Base-by-base conservation (phyloP, 1,140 invertebrate species). In the Heliconius eleuchia region DNA sequence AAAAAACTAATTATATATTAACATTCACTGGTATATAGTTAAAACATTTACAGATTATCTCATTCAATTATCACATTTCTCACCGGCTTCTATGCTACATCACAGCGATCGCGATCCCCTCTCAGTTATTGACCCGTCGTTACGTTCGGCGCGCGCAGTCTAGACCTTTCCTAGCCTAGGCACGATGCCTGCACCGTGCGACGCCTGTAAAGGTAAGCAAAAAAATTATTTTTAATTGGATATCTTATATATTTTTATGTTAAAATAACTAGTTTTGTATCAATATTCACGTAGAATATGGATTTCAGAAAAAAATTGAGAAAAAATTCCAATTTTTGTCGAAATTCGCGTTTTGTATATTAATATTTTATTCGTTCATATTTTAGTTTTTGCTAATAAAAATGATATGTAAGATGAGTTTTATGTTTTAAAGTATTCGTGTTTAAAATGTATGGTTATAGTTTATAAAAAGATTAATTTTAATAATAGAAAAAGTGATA, bases 41-140 rank as follows among this genome's bases (percentile, higher is more conserved):
- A 66, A 66, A 66, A 66, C 70, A 76, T 77, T 66, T 73, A 55
- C 27, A 76, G 74, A 80, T 66, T 66, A 66, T 66, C 23, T 66
- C 60, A 66, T 76, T 57, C 74, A 80, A 76, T 72, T 80, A 76
- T 57, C 55, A 19, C 42, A 42, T 39, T 57, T 18, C 66, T 60
- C 55, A 71, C 57, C 70, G 46, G 66, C 70, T 75, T 76, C 75
- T 71, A 76, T 66, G 52, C 75, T 80, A 52, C 60, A 66, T 71
- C 73, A 52, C 60, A 30, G n/a, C 60, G 60, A 66, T 71, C 52
- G 71, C 77, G 74, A 76, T 77, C 76, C 79, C 79, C 79, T 71
- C 88, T 87, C 92, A 94, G 92, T 92, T 94, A 94, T 94, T 92
- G 92, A 94, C 91, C 92, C 87, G 90, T 57, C 74, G 74, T 46